Base-by-base conservation (phyloP, 1,140 invertebrate species). In the Drosophila ambigua region DNA sequence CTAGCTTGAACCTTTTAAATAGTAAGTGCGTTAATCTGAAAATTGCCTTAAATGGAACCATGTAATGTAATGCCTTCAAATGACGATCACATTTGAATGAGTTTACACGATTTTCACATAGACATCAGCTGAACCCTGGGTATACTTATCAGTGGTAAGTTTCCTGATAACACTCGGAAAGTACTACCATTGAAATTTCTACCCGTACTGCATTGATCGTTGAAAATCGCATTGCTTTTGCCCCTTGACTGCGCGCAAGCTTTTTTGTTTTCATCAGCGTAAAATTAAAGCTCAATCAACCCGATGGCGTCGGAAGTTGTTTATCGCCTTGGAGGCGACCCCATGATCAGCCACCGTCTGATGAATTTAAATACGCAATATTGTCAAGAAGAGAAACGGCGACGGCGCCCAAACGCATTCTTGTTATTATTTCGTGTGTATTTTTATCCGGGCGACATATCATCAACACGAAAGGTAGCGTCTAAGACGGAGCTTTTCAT, bases 361-460 rank as follows among this genome's bases (percentile, higher is more conserved):
- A 45, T 51, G 48, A 87, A 87, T 87, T 87, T 85, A 76, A 85
- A 85, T 85, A 85, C 82, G 82, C 82, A 87, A 61, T 85, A 59
- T 80, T 77, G 65, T 55, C 77, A 74, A 84, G 74, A 79, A 28
- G 63, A 16, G 51, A 77, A 41, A 57, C 53, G 55, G 24, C 60
- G 39, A 48, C 24, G 73, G 61, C 79, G 72, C 31, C 28, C n/a
- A 73, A 65, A 79, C 80, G 75, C 75, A 83, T 53, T 55, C 45
- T 23, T 15, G 16, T 41, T 39, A 53, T 61, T 71, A 83, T 66
- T 64, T 82, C 73, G 79, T 73, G 28, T 51, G 72, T 74, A 53
- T 72, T 74, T 74, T 74, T 74, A 74, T 51, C 69, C 15, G 64
- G 8, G 63, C 61, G 16, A 65, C 61, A 52, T 44, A 44, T 66